Evolutionary conservation across 2,888 invertebrate genomes (phyloP), one percentile per base, ranked within the genome.

Genomic region (Ischnus inquisitorius): DNA sequence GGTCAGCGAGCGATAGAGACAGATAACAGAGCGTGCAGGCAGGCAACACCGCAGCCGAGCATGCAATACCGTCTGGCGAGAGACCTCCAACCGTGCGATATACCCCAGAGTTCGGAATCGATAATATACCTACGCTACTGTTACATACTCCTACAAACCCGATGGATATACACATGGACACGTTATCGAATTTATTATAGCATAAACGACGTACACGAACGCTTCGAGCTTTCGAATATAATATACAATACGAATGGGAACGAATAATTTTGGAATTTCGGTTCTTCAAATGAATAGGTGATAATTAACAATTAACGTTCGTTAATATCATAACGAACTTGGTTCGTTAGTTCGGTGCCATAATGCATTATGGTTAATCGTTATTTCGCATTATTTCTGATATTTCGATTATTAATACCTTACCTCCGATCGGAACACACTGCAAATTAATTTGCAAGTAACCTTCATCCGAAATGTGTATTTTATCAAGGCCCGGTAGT

Each of bases 51-150:
- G 85, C 86, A 85, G 83, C 41, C 57, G n/a, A 22, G 85, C 84
- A 83, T 85, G 88, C 88, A 87, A 89, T 88, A 89, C 87, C 83
- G 86, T 87, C 88, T 85, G 83, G 75, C 88, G 81, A 86, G 85
- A 85, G 74, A 86, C 86, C 84, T 54, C 22, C 10, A 54, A 19
- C 82, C 86, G 86, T 87, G 71, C 84, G 89, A 89, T 82, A 87
- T 81, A 78, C 78, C 19, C 69, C 57, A 64, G 54, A 54, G 54
- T 79, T 84, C 57, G 69, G 86, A 88, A 90, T 90, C 90, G 89
- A 90, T 90, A 90, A 86, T 89, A 87, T 80, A 71, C 3, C 69
- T 69, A 34, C 8, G 22, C 54, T 41, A 46, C 46, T 54, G 19
- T n/a, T n/a, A 41, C 54, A 3, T 8, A 57, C 57, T n/a, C 12